phyloP scores from a whole-genome alignment of 2,888 invertebrate genomes.

The Rhingia campestris region DNA sequence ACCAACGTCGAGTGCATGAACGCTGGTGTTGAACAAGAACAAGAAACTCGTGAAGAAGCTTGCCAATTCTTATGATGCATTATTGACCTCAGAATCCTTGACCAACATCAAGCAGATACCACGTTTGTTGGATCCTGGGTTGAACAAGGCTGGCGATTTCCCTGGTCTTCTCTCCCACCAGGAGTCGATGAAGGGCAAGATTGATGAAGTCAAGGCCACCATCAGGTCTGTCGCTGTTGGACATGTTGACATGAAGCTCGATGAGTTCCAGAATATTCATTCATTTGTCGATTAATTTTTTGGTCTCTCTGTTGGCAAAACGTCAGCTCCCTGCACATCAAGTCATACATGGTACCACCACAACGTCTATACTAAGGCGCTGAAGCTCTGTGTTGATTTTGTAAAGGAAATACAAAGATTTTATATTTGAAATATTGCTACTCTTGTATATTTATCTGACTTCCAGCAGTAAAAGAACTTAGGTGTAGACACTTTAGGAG shows the following conservation, averaged over 20 bases:
- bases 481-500: too few relatives aligned
- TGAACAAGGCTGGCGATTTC: conserved; percentile 99
- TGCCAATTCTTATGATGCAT: conserved; percentile 97
- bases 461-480: too few relatives aligned
- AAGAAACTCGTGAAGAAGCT: conserved; percentile 99
- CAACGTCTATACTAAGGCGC: conserved; percentile 95
- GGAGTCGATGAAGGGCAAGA: conserved; percentile 97
- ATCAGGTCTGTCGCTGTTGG: conserved; percentile 99
- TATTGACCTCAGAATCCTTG: conserved; percentile 98
- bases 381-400: conserved; percentile 8
- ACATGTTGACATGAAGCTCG: conserved; percentile 97
- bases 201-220: conserved; percentile 99
- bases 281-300: conserved; percentile 98
- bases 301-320: conserved; percentile 99
- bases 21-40: conserved; percentile 98
- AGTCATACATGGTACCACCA: conserved; percentile 99
- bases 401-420: conserved; percentile 52
- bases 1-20: conserved; percentile 97
- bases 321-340: conserved; percentile 98
- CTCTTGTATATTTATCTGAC: too few relatives aligned
- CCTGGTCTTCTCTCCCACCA: conserved; percentile 98
- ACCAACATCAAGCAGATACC: conserved; percentile 99
- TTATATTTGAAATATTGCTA: conserved; percentile 58
- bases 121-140: conserved; percentile 97
- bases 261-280: conserved; percentile 98